Conservation (phyloP, 2,888 invertebrate species). For the Acrobeloides nanus region DNA sequence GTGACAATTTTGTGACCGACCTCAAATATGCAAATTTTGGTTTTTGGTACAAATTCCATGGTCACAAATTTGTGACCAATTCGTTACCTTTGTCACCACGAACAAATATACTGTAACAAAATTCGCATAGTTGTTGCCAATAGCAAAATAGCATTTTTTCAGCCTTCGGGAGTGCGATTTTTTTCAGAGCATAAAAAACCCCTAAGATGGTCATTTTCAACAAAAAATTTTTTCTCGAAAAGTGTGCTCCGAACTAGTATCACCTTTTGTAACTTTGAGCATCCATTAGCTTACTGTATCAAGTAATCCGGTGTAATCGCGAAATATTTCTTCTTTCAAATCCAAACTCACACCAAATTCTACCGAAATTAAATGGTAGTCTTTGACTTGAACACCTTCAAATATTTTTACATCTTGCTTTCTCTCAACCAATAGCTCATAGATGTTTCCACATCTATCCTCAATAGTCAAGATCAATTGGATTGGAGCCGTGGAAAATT, state of each 20-base stretch:
- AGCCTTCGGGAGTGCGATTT: too few relatives aligned
- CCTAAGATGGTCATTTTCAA: too few relatives aligned
- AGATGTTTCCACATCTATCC: constrained; percentile 7
- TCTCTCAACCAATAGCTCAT: constrained; percentile 17
- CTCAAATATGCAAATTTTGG: too few relatives aligned
- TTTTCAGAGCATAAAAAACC: too few relatives aligned
- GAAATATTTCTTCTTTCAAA: constrained; percentile 49
- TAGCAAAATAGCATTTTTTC: too few relatives aligned
- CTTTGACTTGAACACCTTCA: background rate
- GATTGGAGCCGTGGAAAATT: background rate
- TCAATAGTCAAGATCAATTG: constrained; percentile 12
- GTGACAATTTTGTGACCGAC: too few relatives aligned
- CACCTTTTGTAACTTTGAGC: constrained; percentile 3
- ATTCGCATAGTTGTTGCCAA: too few relatives aligned
- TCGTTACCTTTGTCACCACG: too few relatives aligned
- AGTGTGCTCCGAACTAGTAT: constrained; percentile 9
- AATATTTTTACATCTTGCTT: background rate
- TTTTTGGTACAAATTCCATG: too few relatives aligned
- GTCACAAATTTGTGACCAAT: too few relatives aligned
- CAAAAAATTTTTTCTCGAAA: constrained; percentile 5
- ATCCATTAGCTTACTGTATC: constrained; percentile 19
- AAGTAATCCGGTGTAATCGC: constrained; percentile 31
- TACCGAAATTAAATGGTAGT: constrained; percentile 14
- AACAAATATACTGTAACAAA: too few relatives aligned
- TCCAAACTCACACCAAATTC: constrained; percentile 38